These are phyloP conservation scores for Eupleurogrammus muticus DNA, from an alignment of 2,797 vertebrate genomes.

Conservation along the genomic window DNA sequence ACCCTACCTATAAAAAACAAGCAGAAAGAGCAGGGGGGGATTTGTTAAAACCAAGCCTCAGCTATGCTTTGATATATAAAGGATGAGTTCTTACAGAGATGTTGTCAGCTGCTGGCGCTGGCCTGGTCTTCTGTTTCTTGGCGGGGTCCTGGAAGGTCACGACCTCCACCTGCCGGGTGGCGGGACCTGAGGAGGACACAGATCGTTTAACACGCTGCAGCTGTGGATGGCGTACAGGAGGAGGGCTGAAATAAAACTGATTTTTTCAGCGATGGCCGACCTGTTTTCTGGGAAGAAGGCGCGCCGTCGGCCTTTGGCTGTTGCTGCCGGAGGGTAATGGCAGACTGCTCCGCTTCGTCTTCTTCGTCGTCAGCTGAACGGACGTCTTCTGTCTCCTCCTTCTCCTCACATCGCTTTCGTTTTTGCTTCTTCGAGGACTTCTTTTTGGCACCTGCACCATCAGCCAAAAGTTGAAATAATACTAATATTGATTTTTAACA, in stretches of 20 bases:
- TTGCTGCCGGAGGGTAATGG: background rate
- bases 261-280: constrained; percentile 25
- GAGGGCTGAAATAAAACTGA: background rate
- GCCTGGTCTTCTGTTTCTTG: constrained; percentile 76
- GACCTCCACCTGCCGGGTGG: constrained; percentile 74
- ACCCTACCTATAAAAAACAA: too few relatives aligned
- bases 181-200: constrained; percentile 14
- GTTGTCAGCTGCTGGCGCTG: background rate
- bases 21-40: too few relatives aligned
- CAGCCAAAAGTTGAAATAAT: too few relatives aligned
- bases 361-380: constrained; percentile 3
- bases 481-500: too few relatives aligned
- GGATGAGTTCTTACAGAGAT: constrained; percentile 35
- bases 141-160: constrained; percentile 85
- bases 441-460: constrained; percentile 72
- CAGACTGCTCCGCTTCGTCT: background rate
- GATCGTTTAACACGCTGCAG: background rate
- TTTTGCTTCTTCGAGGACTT: constrained; percentile 68
- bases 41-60: background rate
- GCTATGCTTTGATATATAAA: background rate
- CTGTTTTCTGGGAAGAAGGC: constrained; percentile 10
- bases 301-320: background rate
- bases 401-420: constrained; percentile 27
- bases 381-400: constrained; percentile 37
- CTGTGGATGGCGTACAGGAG: background rate